phyloP scores from a whole-genome alignment of 2,888 invertebrate species.

The Spialia ferax region DNA sequence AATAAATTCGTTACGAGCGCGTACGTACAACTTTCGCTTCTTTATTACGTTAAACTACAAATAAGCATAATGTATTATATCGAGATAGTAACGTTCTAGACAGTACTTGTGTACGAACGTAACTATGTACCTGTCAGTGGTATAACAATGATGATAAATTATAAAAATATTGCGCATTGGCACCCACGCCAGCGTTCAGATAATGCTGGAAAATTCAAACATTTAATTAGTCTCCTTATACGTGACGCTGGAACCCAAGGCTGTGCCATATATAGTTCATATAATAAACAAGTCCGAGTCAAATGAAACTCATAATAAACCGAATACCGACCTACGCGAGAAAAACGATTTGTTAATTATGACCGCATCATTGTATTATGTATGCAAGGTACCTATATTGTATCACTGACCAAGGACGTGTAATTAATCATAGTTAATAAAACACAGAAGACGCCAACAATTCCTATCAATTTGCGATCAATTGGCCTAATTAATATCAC shows the following conservation, averaged over 20 bases:
- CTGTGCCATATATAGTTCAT: slow-evolving; percentile 74
- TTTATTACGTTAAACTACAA: slow-evolving; percentile 61
- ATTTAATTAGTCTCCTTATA: slow-evolving; percentile 81
- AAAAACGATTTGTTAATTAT: slow-evolving; percentile 63
- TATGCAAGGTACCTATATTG: slow-evolving; percentile 45
- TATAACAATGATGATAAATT: slow-evolving; percentile 58
- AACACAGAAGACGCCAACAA: slow-evolving; percentile 3
- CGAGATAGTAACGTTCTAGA: not conserved
- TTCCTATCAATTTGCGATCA: slow-evolving; percentile 29
- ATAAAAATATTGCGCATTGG: slow-evolving; percentile 56
- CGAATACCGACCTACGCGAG: slow-evolving; percentile 73
- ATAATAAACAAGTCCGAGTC: slow-evolving; percentile 79
- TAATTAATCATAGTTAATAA: slow-evolving; percentile 13
- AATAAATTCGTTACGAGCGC: slow-evolving; percentile 55
- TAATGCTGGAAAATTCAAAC: slow-evolving; percentile 79
- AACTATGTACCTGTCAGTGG: slow-evolving; percentile 4
- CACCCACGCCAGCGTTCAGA: slow-evolving; percentile 72
- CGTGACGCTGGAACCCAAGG: slow-evolving; percentile 76
- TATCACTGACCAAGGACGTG: slow-evolving; percentile 45
- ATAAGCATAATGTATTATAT: not conserved
- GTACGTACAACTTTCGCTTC: slow-evolving; percentile 71
- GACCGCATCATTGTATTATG: slow-evolving; percentile 44
- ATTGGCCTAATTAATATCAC: slow-evolving; percentile 34
- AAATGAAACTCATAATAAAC: slow-evolving; percentile 80
- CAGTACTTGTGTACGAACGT: not conserved